These are phyloP conservation scores for Cariama cristata DNA, from an alignment of 2,113 vertebrate species.

Conservation along the genomic window DNA sequence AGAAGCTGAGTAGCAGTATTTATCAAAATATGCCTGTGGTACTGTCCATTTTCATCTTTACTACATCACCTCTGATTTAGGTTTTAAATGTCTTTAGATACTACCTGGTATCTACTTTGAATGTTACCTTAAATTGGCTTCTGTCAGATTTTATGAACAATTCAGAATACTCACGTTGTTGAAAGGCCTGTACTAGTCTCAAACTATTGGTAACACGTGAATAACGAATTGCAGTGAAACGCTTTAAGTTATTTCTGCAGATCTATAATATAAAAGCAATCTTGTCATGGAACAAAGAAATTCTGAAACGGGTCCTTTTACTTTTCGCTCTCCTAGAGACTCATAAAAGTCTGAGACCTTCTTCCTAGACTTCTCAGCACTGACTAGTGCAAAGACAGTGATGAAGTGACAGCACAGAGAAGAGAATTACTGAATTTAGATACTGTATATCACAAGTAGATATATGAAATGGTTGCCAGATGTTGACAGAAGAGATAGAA, in stretches of 20 bases:
- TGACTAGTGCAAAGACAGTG: neutral
- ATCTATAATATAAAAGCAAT: neutral
- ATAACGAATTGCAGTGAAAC: fast-evolving
- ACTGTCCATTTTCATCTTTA: neutral
- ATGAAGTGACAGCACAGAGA: neutral
- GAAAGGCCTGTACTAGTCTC: neutral
- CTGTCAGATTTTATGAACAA: neutral
- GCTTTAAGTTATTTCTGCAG: neutral
- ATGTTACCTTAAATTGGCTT: neutral
- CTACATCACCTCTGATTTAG: neutral
- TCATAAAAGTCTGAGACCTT: neutral
- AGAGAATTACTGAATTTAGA: neutral
- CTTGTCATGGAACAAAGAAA: neutral
- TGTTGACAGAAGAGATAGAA: neutral
- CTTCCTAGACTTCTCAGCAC: neutral
- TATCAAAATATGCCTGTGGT: neutral
- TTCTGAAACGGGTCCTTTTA: neutral
- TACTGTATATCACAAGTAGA: neutral
- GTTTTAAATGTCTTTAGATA: neutral
- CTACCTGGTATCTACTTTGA: neutral
- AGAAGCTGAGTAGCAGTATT: neutral
- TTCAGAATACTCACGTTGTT: neutral
- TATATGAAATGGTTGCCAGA: neutral
- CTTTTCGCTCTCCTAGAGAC: neutral
- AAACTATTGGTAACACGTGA: neutral